phyloP scores from a whole-genome alignment of 2,113 vertebrate species.

The Charina bottae region DNA sequence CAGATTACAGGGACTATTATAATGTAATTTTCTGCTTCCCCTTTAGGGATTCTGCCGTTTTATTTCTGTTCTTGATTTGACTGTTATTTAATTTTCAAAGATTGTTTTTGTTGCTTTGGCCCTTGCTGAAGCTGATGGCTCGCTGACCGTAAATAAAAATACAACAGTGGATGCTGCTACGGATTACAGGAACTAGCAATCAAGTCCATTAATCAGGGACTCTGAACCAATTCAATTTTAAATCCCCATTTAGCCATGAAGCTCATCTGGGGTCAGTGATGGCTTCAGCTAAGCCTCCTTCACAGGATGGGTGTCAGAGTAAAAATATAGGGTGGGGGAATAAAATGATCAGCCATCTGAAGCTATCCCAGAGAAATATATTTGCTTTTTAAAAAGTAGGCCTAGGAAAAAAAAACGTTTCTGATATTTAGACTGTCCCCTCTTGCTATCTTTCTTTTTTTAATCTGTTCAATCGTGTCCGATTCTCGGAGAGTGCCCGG shows the following conservation, averaged over 20 bases:
- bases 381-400: not conserved
- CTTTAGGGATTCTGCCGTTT: not conserved
- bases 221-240: not conserved
- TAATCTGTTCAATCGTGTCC: too few relatives aligned
- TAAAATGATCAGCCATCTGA: not conserved
- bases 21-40: not conserved
- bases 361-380: not conserved
- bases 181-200: not conserved
- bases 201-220: not conserved
- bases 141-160: not conserved
- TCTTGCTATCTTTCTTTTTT: too few relatives aligned
- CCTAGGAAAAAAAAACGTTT: not conserved
- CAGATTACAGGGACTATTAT: not conserved
- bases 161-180: not conserved
- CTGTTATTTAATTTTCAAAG: not conserved
- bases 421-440: too few relatives aligned
- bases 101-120: not conserved
- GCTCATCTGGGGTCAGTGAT: not conserved
- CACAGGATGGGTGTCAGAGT: not conserved
- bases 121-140: not conserved
- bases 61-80: not conserved
- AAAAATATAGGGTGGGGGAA: not conserved
- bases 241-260: not conserved
- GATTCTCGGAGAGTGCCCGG: too few relatives aligned
- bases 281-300: not conserved